Percentiles rank a stretch among this genome's conserved stretches.
These are phyloP conservation scores for Euplexia lucipara DNA, from an alignment of 2,888 invertebrate species.

Conservation along the genomic window DNA sequence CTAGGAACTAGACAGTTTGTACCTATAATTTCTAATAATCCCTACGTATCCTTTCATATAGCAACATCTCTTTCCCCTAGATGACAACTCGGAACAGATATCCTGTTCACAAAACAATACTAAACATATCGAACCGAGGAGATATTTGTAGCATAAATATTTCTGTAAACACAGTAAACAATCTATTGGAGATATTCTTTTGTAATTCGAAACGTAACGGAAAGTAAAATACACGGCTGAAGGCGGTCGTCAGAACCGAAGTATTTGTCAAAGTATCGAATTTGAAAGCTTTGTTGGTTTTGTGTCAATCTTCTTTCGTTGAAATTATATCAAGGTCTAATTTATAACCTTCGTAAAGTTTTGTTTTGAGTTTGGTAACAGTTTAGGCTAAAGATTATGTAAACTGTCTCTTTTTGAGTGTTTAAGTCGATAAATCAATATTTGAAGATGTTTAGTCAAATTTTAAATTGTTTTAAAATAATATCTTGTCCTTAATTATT, in stretches of 20 bases:
- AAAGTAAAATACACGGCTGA: constrained; percentile 56
- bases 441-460: not conserved
- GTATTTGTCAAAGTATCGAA: constrained; percentile 59
- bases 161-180: constrained; percentile 58
- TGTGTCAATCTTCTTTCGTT: constrained; percentile 32
- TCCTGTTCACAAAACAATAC: constrained; percentile 36
- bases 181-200: constrained; percentile 56
- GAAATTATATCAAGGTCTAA: constrained; percentile 27
- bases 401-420: not conserved
- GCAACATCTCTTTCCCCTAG: not conserved
- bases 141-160: constrained; percentile 47
- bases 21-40: constrained; percentile 11
- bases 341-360: constrained; percentile 7
- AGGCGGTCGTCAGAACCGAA: constrained; percentile 44
- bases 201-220: constrained; percentile 62
- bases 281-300: constrained; percentile 56
- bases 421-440: not conserved
- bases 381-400: not conserved
- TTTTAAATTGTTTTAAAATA: too few relatives aligned
- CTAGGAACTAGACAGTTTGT: not conserved
- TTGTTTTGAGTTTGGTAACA: constrained; percentile 1
- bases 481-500: too few relatives aligned
- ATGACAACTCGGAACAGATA: constrained; percentile 18
- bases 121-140: constrained; percentile 41
- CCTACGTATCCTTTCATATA: constrained; percentile 5